A percentile compares a stretch with the other conserved stretches of the same genome.
Conservation (phyloP, 2,113 vertebrate species). For the Arenaria interpres region DNA sequence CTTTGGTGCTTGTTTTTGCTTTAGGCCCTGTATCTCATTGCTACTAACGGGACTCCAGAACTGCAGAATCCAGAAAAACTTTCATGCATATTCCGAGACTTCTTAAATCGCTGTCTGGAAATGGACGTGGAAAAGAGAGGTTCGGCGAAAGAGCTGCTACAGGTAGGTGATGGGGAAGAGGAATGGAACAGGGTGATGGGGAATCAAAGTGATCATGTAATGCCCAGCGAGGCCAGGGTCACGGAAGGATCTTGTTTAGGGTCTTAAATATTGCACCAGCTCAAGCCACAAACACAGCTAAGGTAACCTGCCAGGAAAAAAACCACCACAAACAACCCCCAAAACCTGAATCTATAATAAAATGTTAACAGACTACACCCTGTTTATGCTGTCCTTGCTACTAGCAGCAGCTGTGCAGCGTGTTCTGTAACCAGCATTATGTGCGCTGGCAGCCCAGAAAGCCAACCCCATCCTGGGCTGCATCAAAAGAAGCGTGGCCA, state of each 20-base stretch:
- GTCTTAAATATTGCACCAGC: background rate
- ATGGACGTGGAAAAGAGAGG: constrained; percentile 98
- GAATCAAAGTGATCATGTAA: background rate
- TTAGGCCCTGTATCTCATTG: constrained; percentile 97
- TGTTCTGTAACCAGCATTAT: background rate
- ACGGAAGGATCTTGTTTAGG: background rate
- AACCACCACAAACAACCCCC: no score
- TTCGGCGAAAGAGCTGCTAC: constrained; percentile 91
- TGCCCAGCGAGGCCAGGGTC: background rate
- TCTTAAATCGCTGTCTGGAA: constrained; percentile 93
- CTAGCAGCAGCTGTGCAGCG: background rate
- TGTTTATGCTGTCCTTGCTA: background rate
- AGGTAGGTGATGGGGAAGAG: constrained; percentile 73
- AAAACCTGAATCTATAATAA: background rate
- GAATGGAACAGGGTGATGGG: no score
- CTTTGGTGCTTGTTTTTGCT: background rate
- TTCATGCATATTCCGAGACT: constrained; percentile 89
- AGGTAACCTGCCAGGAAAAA: background rate
- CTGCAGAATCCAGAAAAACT: constrained; percentile 97
- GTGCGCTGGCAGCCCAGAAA: no score
- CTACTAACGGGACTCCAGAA: constrained; percentile 95
- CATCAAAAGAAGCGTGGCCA: no score
- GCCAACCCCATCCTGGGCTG: no score
- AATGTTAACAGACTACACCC: background rate
- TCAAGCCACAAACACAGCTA: background rate